A percentile compares a stretch with the other conserved stretches of the same genome.
phyloP scores from a whole-genome alignment of 2,888 invertebrate species.

The Subacronicta megacephala region DNA sequence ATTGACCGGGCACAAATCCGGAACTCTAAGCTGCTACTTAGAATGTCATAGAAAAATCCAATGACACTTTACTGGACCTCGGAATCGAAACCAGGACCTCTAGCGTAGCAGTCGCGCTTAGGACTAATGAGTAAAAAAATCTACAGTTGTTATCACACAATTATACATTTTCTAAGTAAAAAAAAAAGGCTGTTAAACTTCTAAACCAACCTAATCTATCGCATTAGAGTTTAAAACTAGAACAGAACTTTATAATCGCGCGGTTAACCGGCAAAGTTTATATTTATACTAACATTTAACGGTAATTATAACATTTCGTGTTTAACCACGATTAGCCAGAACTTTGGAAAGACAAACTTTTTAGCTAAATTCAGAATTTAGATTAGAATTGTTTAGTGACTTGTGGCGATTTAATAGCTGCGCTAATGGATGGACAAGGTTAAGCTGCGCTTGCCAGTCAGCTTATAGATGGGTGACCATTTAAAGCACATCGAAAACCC shows the following conservation, averaged over 20 bases:
- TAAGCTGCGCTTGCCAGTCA: no score
- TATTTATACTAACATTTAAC: constrained; percentile 46
- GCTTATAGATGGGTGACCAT: no score
- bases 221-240: constrained; percentile 37
- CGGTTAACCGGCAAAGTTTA: constrained; percentile 33
- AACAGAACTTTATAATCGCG: constrained; percentile 52
- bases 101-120: no score
- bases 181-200: constrained; percentile 3
- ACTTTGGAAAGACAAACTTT: constrained; percentile 19
- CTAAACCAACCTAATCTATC: constrained; percentile 18
- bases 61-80: no score
- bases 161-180: background rate
- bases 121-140: no score
- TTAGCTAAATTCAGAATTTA: constrained; percentile 22
- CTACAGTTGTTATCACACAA: no score
- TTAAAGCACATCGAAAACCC: no score
- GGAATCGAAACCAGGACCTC: no score
- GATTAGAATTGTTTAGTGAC: constrained; percentile 4
- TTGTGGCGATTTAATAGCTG: background rate
- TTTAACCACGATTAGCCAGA: constrained; percentile 38
- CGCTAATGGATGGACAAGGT: no score
- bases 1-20: no score
- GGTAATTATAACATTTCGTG: constrained; percentile 61
- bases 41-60: no score
- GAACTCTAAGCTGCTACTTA: no score